These are phyloP conservation scores for Phyllotreta cruciferae DNA, from an alignment of 2,888 invertebrate species.

Conservation along the genomic window DNA sequence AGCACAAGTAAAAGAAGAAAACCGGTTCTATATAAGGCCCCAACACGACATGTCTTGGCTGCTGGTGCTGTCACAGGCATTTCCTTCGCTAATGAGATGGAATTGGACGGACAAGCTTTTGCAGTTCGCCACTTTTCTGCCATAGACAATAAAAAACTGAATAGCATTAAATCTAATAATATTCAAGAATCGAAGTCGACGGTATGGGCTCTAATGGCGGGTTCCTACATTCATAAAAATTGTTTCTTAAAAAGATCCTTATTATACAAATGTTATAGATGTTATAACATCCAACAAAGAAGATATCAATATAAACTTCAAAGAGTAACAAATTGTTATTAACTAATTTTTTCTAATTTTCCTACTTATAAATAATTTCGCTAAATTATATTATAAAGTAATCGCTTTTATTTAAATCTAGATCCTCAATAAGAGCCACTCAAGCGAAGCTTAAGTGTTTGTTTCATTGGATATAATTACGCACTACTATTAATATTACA, in stretches of 20 bases:
- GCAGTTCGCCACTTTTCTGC: conserved; percentile 50
- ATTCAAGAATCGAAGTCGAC: conserved; percentile 48
- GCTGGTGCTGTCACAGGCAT: conserved; percentile 58
- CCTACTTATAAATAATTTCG: too few species aligned
- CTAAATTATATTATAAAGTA: too few species aligned
- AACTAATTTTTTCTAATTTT: too few species aligned
- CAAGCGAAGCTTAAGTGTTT: too few species aligned
- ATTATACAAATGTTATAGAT: too few species aligned
- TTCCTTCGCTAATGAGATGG: conserved; percentile 62
- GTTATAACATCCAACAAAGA: too few species aligned
- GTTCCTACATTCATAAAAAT: conserved; percentile 42
- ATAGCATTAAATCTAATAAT: conserved; percentile 53
- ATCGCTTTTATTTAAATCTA: too few species aligned
- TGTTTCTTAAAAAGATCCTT: neutral
- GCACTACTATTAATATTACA: neutral
- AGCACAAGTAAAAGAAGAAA: conserved; percentile 29
- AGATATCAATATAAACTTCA: too few species aligned
- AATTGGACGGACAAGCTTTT: conserved; percentile 61
- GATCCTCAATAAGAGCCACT: too few species aligned
- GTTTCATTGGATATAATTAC: too few species aligned
- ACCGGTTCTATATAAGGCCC: conserved; percentile 61
- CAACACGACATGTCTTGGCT: conserved; percentile 55
- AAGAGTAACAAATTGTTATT: too few species aligned
- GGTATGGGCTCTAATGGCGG: conserved; percentile 51
- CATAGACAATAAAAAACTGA: conserved; percentile 47